Base-by-base conservation (phyloP, 2,888 invertebrate species). In the Syritta pipiens region DNA sequence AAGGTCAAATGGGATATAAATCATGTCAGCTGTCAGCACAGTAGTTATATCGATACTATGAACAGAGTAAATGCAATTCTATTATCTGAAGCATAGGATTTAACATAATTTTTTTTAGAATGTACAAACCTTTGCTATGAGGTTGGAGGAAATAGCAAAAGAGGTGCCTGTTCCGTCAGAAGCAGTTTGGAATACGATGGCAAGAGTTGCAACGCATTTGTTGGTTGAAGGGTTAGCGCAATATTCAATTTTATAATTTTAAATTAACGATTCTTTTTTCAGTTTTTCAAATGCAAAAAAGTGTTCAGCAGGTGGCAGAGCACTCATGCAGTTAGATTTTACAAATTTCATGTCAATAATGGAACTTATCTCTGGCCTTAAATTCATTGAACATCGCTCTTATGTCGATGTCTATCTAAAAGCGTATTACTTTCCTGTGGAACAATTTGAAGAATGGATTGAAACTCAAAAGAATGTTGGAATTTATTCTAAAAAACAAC, bases 271-370 rank as follows among this genome's bases (percentile, higher is more conserved):
- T 12, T 1, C n/a, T 0, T 1, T 5, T 22, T 32, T 2, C 7
- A 72, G 72, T 24, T 97, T 95, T 89, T 94, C 97, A 0, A 94
- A 93, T 84, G 95, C 96, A 0, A 96, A 95, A 79, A 97, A 97
- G 87, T 99, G 99, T 89, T 95, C 97, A 0, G 97, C 97, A 83
- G 98, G 97, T 19, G 99, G 99, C 0, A 90, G 99, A 32, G 99
- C 97, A 0, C 89, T 99, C 6, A 99, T 99, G 99, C 98, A 98
- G 86, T 90, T 99, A 17, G 99, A 99, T 90, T 98, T 97, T 85
- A 96, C 97, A 4, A 98, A 99, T 87, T 93, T 98, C 79, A 92
- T 97, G 82, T 93, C 96, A 17, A 97, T 98, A 86, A 90, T 97
- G 55, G 97, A 98, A 88, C 93, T 94, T 84, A 93, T 98, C 60